Conservation (phyloP, 2,888 invertebrate species). For the Ommatoiulus sabulosus region DNA sequence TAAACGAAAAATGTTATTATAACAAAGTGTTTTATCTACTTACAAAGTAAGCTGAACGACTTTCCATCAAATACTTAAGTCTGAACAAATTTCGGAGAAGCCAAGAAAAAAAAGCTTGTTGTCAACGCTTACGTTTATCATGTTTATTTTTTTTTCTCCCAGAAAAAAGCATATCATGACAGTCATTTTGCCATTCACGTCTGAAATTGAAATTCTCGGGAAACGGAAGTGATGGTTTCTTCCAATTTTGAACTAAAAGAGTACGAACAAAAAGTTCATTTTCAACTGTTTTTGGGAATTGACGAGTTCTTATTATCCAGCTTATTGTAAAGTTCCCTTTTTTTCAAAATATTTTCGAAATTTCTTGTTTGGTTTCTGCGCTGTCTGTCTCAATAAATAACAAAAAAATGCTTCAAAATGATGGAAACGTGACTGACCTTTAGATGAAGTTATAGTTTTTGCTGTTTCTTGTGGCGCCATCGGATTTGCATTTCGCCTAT, state of each 20-base stretch:
- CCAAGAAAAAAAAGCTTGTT: not conserved
- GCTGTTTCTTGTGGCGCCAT: too few relatives aligned
- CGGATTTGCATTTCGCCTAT: too few relatives aligned
- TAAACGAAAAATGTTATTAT: not conserved
- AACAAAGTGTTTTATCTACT: too few relatives aligned
- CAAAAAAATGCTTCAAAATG: too few relatives aligned
- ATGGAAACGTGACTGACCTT: too few relatives aligned
- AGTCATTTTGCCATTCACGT: not conserved
- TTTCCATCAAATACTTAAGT: not conserved
- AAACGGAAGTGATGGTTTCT: constrained; percentile 7
- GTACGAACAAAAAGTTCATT: not conserved
- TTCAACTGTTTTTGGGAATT: not conserved
- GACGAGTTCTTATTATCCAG: too few relatives aligned
- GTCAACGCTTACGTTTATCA: not conserved
- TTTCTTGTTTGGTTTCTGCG: too few relatives aligned
- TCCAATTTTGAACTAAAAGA: not conserved
- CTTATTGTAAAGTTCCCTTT: too few relatives aligned
- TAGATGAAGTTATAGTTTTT: too few relatives aligned
- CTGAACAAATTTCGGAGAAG: not conserved
- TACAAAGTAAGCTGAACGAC: not conserved
- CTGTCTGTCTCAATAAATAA: too few relatives aligned
- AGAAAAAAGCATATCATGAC: not conserved
- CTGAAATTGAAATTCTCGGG: not conserved
- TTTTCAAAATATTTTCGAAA: too few relatives aligned
- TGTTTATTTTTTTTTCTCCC: not conserved